phyloP scores from a whole-genome alignment of 2,113 vertebrate species.

The Ovibos moschatus region DNA sequence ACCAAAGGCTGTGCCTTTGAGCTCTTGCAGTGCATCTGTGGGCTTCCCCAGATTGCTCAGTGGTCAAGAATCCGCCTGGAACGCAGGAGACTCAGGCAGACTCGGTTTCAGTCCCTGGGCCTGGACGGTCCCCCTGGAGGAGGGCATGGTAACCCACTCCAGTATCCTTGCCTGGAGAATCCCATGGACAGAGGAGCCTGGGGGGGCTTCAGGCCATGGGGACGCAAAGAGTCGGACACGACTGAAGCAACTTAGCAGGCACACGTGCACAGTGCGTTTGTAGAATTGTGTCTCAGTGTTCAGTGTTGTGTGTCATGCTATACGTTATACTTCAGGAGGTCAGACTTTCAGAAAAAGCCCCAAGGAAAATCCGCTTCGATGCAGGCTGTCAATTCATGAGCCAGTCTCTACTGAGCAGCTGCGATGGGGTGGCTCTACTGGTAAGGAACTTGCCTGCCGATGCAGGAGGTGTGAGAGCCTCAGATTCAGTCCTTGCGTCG shows the following conservation, averaged over 20 bases:
- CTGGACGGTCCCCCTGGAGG: not conserved
- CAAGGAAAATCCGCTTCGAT: too few relatives aligned
- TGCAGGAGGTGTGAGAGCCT: not conserved
- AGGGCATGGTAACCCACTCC: not conserved
- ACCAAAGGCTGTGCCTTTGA: not conserved
- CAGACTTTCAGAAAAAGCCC: not conserved
- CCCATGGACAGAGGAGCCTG: not conserved
- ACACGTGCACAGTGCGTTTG: accelerated
- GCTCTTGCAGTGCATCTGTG: not conserved
- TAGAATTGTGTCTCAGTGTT: not conserved
- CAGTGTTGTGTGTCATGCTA: too few relatives aligned
- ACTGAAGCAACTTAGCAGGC: not conserved
- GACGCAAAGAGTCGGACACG: accelerated
- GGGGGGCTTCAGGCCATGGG: not conserved
- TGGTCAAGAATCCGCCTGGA: not conserved
- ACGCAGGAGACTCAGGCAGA: not conserved
- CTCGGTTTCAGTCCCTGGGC: not conserved
- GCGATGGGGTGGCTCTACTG: accelerated
- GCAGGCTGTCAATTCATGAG: not conserved
- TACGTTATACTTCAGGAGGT: accelerated
- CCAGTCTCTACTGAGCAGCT: not conserved
- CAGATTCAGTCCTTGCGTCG: not conserved
- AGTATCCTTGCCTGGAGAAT: not conserved
- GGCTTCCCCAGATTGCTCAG: not conserved
- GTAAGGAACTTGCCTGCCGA: accelerated